Conservation (phyloP, 1,140 invertebrate species). For the Drosophila virilis region DNA sequence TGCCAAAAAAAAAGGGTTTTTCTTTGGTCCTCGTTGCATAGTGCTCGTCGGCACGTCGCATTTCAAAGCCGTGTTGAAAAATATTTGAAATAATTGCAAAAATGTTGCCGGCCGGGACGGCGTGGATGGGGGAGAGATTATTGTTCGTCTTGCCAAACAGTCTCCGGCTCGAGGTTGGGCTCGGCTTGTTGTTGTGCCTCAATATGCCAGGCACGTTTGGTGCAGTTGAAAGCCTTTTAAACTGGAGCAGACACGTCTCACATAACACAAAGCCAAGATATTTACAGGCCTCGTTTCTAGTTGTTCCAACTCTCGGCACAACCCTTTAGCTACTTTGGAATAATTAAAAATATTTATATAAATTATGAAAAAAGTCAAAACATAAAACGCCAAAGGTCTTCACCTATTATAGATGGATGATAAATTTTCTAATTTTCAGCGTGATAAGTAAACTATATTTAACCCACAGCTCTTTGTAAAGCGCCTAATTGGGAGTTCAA, state of each 20-base stretch:
- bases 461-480: too few relatives aligned
- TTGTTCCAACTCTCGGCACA: neutral
- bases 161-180: neutral
- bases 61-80: constrained; percentile 78
- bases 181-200: constrained; percentile 9
- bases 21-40: constrained; percentile 2
- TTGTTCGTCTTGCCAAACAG: constrained; percentile 16
- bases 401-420: too few relatives aligned
- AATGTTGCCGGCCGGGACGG: constrained; percentile 54
- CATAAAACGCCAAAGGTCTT: too few relatives aligned
- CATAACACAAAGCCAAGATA: constrained; percentile 12
- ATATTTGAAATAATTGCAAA: constrained; percentile 83
- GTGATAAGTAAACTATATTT: too few relatives aligned
- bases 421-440: too few relatives aligned
- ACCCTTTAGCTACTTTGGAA: neutral
- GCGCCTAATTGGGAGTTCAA: too few relatives aligned
- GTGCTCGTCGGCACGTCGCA: constrained; percentile 66
- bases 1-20: constrained; percentile 47
- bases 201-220: constrained; percentile 57
- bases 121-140: neutral
- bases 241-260: constrained; percentile 29
- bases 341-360: neutral
- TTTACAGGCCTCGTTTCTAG: neutral
- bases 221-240: constrained; percentile 26
- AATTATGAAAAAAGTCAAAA: neutral